Evolutionary conservation across 2,888 invertebrate genomes (phyloP).

Genomic region (Pristionchus arcanus): DNA sequence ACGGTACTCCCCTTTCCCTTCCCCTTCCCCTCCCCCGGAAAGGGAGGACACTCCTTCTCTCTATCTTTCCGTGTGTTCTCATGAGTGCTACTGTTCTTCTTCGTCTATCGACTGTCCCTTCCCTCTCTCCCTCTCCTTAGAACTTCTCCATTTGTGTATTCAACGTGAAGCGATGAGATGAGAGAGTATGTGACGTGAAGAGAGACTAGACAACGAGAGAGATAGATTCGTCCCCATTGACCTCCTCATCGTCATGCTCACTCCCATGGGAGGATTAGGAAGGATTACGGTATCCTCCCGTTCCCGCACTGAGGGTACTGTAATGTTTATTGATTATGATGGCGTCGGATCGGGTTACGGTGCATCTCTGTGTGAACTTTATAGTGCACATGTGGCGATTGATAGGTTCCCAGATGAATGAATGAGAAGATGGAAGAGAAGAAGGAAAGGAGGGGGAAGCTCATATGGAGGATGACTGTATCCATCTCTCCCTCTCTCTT

Average conservation of each 20-base stretch:
- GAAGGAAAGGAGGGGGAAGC: neutral
- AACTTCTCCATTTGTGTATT: constrained; percentile 46
- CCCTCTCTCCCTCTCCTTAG: constrained; percentile 18
- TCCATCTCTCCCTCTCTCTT: neutral
- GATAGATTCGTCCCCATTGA: constrained; percentile 21
- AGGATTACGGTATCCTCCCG: neutral
- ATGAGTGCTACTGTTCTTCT: constrained; percentile 36
- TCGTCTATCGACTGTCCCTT: neutral
- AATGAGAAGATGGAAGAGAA: constrained; percentile 16
- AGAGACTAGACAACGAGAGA: neutral
- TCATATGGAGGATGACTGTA: constrained; percentile 48
- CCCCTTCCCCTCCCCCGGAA: neutral
- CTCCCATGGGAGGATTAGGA: constrained; percentile 35
- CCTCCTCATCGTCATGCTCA: constrained; percentile 38
- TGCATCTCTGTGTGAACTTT: constrained; percentile 6
- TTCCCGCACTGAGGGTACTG: constrained; percentile 13
- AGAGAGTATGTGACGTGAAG: neutral
- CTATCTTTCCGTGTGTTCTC: constrained; percentile 21
- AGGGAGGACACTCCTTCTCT: neutral
- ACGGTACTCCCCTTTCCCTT: neutral
- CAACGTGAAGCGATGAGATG: constrained; percentile 31
- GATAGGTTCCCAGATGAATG: constrained; percentile 47
- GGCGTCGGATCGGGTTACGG: constrained; percentile 27
- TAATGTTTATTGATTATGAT: constrained; percentile 31
- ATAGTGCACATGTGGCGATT: constrained; percentile 42